Evolutionary conservation across 2,113 vertebrate genomes (phyloP), one percentile per base, ranked within the genome.

Genomic region (Hemicordylus capensis): DNA sequence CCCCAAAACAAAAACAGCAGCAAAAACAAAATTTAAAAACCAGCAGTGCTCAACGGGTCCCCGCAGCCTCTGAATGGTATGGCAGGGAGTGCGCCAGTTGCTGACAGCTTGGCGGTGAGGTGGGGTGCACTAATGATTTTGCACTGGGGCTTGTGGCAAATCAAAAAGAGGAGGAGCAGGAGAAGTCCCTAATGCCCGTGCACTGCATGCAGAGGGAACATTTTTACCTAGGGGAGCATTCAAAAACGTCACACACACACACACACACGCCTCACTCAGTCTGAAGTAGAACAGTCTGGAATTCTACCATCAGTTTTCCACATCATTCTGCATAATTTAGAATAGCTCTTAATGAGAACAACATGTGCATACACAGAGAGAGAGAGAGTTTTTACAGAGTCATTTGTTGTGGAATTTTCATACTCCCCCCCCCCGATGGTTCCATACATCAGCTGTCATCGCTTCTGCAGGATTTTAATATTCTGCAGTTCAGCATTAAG

Each of bases 401-500:
- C 84, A 86, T 89, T 89, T 84, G 70, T 87, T 90, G 51, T 56
- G 85, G 89, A 91, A 89, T 94, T 92, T 92, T 83, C 89, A 87
- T 92, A 63, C 8, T 76, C 15, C 31, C 51, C 11, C 24, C 20
- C 84, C 37, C 84, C 89, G 78, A 91, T 70, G 61, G 87, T 54
- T 93, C 73, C 61, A 85, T 88, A 86, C 91, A 88, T 92, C 91
- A 93, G 82, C 90, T 94, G 91, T 89, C 90, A 87, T 56, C 20
- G 59, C 89, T 92, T 91, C 87, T 89, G 85, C 83, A 80, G 69
- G 72, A 87, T 87, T 94, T 91, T 88, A 89, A 58, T 88, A 86
- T 90, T 92, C 82, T 78, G 37, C 61, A 70, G 73, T 85, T 91
- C 69, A 83, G 78, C 81, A 31, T 92, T 94, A 93, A 90, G 92